Percentiles rank a stretch among this genome's conserved stretches.
phyloP scores from a whole-genome alignment of 2,113 vertebrate species.

The Seriola rivoliana region DNA sequence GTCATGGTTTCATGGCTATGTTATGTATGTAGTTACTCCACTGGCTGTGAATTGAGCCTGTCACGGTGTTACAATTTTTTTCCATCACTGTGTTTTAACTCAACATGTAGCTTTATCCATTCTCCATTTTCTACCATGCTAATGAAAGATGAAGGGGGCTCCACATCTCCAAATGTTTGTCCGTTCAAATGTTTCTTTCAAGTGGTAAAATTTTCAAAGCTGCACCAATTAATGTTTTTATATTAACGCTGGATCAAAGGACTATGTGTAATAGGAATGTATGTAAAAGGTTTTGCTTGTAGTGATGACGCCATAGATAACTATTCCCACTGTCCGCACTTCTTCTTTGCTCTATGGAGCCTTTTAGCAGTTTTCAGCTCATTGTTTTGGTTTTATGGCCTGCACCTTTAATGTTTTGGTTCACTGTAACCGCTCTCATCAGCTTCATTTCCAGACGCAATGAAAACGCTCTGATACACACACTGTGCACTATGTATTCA shows the following conservation, averaged over 20 bases:
- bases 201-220: neutral
- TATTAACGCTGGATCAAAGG: neutral
- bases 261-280: neutral
- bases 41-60: slow-evolving; percentile 23
- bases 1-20: slow-evolving; percentile 46
- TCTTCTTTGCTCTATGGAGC: neutral
- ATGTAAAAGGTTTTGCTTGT: neutral
- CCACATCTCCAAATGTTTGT: neutral
- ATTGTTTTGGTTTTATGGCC: slow-evolving; percentile 14
- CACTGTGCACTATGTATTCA: too few relatives aligned
- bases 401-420: slow-evolving; percentile 2
- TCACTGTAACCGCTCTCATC: neutral
- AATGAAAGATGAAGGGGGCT: neutral
- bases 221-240: neutral
- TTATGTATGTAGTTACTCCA: slow-evolving; percentile 12
- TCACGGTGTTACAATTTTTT: neutral
- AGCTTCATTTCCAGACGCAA: neutral
- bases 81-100: neutral
- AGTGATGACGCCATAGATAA: neutral
- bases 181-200: neutral
- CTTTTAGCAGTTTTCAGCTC: slow-evolving; percentile 13
- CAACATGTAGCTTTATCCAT: neutral
- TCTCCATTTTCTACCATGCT: neutral
- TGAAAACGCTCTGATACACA: neutral
- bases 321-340: neutral